Evolutionary conservation across 2,113 vertebrate genomes (phyloP).

Genomic region (Cyanocitta stelleri): DNA sequence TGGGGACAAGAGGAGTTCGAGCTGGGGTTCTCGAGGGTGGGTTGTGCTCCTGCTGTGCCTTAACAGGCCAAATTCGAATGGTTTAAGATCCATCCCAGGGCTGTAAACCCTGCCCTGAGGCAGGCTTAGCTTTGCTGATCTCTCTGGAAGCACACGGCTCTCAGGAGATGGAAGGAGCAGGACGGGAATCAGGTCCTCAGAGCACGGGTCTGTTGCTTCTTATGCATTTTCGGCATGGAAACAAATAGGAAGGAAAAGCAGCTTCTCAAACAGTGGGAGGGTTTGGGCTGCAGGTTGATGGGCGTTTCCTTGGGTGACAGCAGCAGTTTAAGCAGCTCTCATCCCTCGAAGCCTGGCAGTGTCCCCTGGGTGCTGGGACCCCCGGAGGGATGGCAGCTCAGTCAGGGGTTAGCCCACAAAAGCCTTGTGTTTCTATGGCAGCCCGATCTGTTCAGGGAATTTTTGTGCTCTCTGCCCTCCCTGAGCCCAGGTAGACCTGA

Average conservation of each 20-base stretch:
- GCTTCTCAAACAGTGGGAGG: background rate
- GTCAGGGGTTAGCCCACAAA: background rate
- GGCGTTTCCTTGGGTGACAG: background rate
- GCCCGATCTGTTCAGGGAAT: background rate
- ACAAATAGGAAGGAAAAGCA: background rate
- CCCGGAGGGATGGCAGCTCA: background rate
- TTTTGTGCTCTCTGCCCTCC: background rate
- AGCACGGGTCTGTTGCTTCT: fast-evolving
- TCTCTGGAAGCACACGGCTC: background rate
- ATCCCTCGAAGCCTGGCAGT: background rate
- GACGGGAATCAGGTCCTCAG: background rate
- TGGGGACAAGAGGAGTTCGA: background rate
- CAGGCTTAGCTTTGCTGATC: background rate
- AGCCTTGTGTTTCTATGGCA: background rate
- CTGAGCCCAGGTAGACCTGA: background rate
- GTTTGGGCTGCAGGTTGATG: background rate
- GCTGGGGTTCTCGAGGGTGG: background rate
- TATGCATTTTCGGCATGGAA: background rate
- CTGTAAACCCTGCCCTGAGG: background rate
- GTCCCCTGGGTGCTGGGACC: background rate
- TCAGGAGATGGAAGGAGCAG: background rate
- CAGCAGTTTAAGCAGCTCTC: background rate
- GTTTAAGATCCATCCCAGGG: background rate
- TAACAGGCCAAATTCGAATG: fast-evolving
- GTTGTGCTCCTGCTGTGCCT: background rate